These are phyloP conservation scores for Potorous gilbertii DNA, from an alignment of 2,797 vertebrate genomes.

Conservation along the genomic window DNA sequence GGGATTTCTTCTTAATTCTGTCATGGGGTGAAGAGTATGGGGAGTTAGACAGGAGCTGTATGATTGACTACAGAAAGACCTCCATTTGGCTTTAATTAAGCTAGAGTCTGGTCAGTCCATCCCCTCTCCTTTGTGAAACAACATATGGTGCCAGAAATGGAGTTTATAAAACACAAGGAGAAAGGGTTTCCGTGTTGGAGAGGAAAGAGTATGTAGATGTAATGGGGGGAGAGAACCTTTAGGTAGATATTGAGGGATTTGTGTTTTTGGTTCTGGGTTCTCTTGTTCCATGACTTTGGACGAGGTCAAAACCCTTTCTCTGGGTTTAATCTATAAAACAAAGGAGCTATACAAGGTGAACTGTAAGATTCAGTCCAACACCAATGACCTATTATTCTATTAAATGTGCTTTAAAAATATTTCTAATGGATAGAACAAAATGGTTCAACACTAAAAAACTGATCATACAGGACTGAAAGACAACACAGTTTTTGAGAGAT, in stretches of 20 bases:
- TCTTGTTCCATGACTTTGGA: neutral
- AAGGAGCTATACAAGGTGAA: neutral
- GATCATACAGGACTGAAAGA: neutral
- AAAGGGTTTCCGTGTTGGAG: neutral
- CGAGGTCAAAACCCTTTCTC: neutral
- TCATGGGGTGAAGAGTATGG: neutral
- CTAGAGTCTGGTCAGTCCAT: neutral
- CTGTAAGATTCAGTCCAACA: neutral
- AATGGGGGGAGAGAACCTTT: neutral
- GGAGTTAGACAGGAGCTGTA: neutral
- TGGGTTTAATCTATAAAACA: neutral
- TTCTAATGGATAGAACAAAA: neutral
- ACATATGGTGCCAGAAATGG: neutral
- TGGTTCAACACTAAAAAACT: neutral
- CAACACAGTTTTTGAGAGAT: neutral
- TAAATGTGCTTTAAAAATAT: neutral
- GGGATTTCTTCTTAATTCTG: neutral
- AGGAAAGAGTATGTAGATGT: neutral
- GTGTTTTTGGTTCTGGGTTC: neutral
- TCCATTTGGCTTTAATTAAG: slow-evolving; percentile 4
- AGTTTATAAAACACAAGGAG: neutral
- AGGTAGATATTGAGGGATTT: neutral
- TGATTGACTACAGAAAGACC: neutral
- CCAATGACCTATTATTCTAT: neutral
- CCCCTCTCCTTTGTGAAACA: slow-evolving; percentile 30